These are phyloP conservation scores for Eurosta solidaginis DNA, from an alignment of 1,140 invertebrate species.

Conservation along the genomic window DNA sequence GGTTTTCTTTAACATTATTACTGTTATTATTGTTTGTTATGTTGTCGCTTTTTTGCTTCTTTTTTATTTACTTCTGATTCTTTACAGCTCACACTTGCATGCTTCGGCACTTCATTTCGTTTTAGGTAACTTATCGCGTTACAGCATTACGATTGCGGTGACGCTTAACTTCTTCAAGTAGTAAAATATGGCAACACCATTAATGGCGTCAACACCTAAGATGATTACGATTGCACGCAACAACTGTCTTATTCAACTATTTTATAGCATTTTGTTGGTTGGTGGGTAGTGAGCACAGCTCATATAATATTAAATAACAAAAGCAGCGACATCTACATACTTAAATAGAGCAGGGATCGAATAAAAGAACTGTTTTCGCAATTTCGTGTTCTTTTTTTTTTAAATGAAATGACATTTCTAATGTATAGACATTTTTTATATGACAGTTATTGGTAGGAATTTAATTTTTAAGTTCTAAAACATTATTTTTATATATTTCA, in stretches of 20 bases:
- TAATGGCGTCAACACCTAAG: not conserved
- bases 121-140: not conserved
- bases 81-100: not conserved
- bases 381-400: too few species aligned
- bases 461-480: too few species aligned
- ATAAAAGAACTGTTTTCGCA: too few species aligned
- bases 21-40: not conserved
- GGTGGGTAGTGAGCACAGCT: too few species aligned
- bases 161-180: not conserved
- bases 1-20: not conserved
- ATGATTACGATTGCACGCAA: not conserved
- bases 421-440: too few species aligned
- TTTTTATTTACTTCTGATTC: not conserved
- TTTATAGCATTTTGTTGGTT: not conserved
- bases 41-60: not conserved
- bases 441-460: too few species aligned
- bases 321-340: too few species aligned
- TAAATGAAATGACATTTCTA: too few species aligned
- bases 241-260: not conserved
- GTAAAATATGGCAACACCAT: not conserved
- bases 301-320: too few species aligned
- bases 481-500: too few species aligned
- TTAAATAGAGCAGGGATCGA: too few species aligned
- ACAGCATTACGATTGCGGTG: not conserved
- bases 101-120: not conserved